Base-by-base conservation (phyloP, 2,797 vertebrate genomes). In the Falco concolor region DNA sequence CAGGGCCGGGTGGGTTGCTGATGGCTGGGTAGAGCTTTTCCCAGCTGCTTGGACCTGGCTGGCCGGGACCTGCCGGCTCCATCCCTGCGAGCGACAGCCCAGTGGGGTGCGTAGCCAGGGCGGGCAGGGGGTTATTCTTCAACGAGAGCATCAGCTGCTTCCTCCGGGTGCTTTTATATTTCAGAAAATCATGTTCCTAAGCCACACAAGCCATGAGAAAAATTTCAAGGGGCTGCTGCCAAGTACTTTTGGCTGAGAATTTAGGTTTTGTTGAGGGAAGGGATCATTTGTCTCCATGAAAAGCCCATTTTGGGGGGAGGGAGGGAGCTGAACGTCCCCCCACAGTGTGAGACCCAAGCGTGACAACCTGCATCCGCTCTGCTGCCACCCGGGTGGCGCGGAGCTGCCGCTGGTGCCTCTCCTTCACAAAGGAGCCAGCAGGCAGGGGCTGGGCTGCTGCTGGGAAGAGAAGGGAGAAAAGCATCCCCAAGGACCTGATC, bases 201-300 rank as follows among this genome's bases (percentile, higher is more conserved):
- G 93, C 88, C 93, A 61, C 72, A 52, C 89, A 85, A 85, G 77
- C 79, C 87, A 52, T 76, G 84, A 94, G 95, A 96, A 95, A 90
- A 94, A 92, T 21, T 5, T 27, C 57, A 13, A 64, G 84, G 77
- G 59, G 95, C 30, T 0, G 12, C 90, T 96, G 95, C 94, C 96
- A 96, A 97, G 88, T 28, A 25, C 23, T 90, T 79, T 22, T 3
- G 9, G 80, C 42, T 9, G 73, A 50, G 93, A 83, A 42, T 93
- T 95, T 53, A 0, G 76, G 85, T 89, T 93, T 94, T 94, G 80
- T 90, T 73, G 91, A 73, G 70, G 93, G 85, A 90, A 72, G 65
- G 87, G 67, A n/a, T 36, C 2, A 18, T 93, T 88, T 81, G 90
- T 95, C 59, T 13, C 65, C 22, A 27, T 96, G 95, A 97, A 96